Percentiles rank a stretch among this genome's conserved stretches.
Evolutionary conservation across 2,888 invertebrate genomes (phyloP).

Genomic region (Choreutis nemorana): DNA sequence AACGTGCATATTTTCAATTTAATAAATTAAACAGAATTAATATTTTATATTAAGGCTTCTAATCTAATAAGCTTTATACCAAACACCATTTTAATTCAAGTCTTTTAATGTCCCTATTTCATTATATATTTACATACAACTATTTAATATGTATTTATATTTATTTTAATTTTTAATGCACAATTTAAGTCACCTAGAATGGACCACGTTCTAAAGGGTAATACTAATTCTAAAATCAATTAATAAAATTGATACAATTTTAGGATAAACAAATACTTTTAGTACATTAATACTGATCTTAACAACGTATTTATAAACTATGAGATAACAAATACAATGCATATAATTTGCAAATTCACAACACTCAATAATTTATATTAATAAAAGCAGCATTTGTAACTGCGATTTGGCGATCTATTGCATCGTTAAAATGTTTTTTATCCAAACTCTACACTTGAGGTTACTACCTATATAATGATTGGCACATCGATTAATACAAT

Average conservation of each 20-base stretch:
- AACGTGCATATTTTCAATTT: constrained; percentile 32
- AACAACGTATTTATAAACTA: constrained; percentile 6
- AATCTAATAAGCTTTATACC: constrained; percentile 48
- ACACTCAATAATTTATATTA: no score
- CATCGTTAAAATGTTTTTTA: constrained; percentile 8
- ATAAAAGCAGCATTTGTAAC: no score
- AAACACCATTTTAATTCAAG: constrained; percentile 48
- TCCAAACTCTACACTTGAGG: constrained; percentile 2
- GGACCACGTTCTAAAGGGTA: constrained; percentile 60
- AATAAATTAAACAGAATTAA: constrained; percentile 23
- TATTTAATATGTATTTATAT: constrained; percentile 27
- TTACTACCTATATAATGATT: no score
- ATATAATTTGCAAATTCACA: constrained; percentile 24
- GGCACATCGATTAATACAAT: no score
- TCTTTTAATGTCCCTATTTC: constrained; percentile 56
- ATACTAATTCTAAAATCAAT: constrained; percentile 14
- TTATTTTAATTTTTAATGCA: constrained; percentile 52
- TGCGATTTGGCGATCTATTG: no score
- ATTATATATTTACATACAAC: constrained; percentile 52
- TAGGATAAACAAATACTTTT: no score
- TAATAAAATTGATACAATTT: no score
- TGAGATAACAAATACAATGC: constrained; percentile 11
- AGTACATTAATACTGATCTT: no score
- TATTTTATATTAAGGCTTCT: constrained; percentile 42
- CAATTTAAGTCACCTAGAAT: constrained; percentile 63